These are phyloP conservation scores for Dromas ardeola DNA, from an alignment of 2,113 vertebrate genomes.

Conservation along the genomic window DNA sequence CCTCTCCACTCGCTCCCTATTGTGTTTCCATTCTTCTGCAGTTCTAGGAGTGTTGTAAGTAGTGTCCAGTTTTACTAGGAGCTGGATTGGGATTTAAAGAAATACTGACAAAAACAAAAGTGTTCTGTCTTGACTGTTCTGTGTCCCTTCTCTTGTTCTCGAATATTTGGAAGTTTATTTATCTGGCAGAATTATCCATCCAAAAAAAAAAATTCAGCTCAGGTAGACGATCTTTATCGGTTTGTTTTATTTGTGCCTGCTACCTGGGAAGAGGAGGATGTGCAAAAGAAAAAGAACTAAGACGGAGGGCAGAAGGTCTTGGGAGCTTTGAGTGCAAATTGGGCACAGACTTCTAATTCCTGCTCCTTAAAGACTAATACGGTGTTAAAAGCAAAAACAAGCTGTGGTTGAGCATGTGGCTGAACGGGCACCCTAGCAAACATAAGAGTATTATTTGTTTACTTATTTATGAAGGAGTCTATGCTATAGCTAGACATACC, in stretches of 20 bases:
- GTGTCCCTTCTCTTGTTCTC: slow-evolving; percentile 70
- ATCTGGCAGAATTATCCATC: slow-evolving; percentile 37
- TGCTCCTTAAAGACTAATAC: neutral
- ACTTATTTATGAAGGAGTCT: slow-evolving; percentile 65
- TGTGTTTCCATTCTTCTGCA: slow-evolving; percentile 71
- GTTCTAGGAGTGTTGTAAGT: slow-evolving; percentile 73
- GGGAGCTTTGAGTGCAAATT: neutral
- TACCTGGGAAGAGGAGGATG: slow-evolving; percentile 27
- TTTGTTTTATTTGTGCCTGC: slow-evolving; percentile 50
- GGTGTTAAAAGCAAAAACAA: neutral
- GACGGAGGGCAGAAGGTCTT: neutral
- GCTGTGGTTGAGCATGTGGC: slow-evolving; percentile 7
- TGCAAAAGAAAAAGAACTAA: neutral
- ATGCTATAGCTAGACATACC: slow-evolving; percentile 33
- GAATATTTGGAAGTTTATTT: slow-evolving; percentile 51
- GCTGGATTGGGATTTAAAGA: slow-evolving; percentile 71
- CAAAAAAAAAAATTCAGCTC: neutral
- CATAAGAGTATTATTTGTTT: slow-evolving; percentile 56
- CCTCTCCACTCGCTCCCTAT: slow-evolving; percentile 62
- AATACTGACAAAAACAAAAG: slow-evolving; percentile 65
- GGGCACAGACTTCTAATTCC: slow-evolving; percentile 14
- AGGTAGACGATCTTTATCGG: neutral
- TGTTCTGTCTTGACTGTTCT: slow-evolving; percentile 74
- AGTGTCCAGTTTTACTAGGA: slow-evolving; percentile 75
- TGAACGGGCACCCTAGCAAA: slow-evolving; percentile 18